Evolutionary conservation across 2,888 invertebrate genomes (phyloP), one percentile per base, ranked within the genome.

Genomic region (Agrochola litura): DNA sequence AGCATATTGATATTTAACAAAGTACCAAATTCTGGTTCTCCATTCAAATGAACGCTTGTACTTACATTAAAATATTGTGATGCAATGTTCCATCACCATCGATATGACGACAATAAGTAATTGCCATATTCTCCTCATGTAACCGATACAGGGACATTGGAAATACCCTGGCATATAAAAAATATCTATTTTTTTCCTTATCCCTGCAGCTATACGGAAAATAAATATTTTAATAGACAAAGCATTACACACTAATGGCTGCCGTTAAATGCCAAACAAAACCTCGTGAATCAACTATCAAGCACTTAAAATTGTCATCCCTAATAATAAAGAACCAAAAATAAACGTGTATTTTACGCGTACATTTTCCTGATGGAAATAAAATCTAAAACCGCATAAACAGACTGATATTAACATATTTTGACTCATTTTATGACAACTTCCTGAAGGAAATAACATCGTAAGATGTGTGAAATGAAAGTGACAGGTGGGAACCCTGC

Each of bases 401-500:
- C 58, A 64, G n/a, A 76, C 58, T 63, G n/a, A 75, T 69, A 22
- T 41, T 37, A 41, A 70, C n/a, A 60, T 56, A 54, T 65, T 76
- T 66, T 63, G 46, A 65, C 9, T 56, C 19, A 64, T 71, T 75
- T 76, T 60, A 70, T 54, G 49, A 52, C 66, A 76, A 61, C 73
- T 85, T 78, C 84, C 73, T 81, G n/a, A 58, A 73, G 30, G 73
- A 77, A 81, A 77, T 72, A 64, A 37, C 49, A 64, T 72, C n/a
- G 52, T 76, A 69, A 84, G 68, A 85, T 64, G 66, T 73, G 77
- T 75, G 76, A 66, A 79, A 79, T 52, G 70, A 46, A 73, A 77
- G 78, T 87, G 85, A 52, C 86, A 78, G 63, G 68, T 81, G 70
- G 79, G 65, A 87, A 58, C 89, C 87, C 88, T 87, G 81, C 22